Conservation (phyloP, 2,113 vertebrate species). For the Alouatta palliata region DNA sequence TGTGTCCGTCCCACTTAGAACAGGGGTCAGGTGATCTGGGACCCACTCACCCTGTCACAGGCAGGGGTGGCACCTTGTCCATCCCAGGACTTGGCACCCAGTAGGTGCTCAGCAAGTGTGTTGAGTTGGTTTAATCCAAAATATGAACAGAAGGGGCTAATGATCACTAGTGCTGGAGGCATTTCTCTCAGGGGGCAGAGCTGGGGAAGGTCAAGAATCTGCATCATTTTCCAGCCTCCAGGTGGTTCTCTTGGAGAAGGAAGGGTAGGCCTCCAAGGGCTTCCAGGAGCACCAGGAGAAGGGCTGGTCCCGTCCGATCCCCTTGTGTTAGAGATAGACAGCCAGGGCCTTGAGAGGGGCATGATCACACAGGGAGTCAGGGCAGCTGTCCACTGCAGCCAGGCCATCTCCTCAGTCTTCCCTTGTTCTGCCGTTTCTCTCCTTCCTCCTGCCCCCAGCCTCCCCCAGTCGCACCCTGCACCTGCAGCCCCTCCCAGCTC, state of each 20-base stretch:
- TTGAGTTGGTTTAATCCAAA: neutral
- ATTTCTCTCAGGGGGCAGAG: neutral
- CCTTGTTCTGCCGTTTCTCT: neutral
- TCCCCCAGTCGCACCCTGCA: fast-evolving
- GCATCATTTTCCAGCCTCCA: neutral
- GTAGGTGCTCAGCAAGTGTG: too few species aligned
- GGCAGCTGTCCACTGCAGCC: neutral
- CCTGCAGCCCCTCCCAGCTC: neutral
- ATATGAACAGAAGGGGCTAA: neutral
- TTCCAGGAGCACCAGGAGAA: neutral
- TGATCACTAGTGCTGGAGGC: fast-evolving
- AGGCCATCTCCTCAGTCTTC: neutral
- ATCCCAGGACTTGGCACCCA: neutral
- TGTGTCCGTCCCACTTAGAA: too few species aligned
- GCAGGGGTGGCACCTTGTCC: fast-evolving
- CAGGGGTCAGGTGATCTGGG: neutral
- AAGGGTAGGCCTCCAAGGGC: neutral
- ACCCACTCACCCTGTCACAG: neutral
- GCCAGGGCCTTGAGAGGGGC: neutral
- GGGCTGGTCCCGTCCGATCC: neutral
- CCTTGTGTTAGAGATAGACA: neutral
- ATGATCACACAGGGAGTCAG: neutral
- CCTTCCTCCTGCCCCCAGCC: neutral
- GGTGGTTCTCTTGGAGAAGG: neutral
- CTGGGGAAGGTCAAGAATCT: neutral